Evolutionary conservation across 2,797 vertebrate species (phyloP).

Genomic region (Adelosebastes latens): DNA sequence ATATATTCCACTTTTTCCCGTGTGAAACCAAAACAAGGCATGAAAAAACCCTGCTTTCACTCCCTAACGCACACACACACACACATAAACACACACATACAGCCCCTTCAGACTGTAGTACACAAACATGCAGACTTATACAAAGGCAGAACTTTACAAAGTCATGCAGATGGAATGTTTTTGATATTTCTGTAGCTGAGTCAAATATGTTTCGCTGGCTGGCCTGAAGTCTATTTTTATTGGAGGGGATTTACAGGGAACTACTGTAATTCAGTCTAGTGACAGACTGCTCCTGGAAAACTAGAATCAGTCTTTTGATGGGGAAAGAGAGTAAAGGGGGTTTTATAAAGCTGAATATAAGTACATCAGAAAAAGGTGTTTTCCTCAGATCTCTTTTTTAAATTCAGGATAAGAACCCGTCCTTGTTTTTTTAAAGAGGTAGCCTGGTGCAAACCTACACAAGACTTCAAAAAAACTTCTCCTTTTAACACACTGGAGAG

Average conservation of each 20-base stretch:
- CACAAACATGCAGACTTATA: slow-evolving; percentile 74
- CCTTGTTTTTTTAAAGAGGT: slow-evolving; percentile 23
- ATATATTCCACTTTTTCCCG: slow-evolving; percentile 46
- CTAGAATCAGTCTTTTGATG: not conserved
- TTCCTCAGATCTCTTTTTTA: slow-evolving; percentile 15
- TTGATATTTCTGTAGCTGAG: slow-evolving; percentile 48
- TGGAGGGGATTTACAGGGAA: slow-evolving; percentile 31
- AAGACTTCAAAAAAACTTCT: slow-evolving; percentile 10
- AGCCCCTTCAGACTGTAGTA: slow-evolving; percentile 42
- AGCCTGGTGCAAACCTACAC: slow-evolving; percentile 15
- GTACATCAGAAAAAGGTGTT: slow-evolving; percentile 27
- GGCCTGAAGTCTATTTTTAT: slow-evolving; percentile 43
- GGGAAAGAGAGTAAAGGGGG: slow-evolving; percentile 20
- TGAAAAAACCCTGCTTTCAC: slow-evolving; percentile 26
- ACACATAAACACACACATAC: slow-evolving; percentile 28
- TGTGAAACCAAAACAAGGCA: slow-evolving; percentile 56
- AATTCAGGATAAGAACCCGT: slow-evolving; percentile 7
- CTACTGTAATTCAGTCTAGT: slow-evolving; percentile 20
- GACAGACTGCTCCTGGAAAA: slow-evolving; percentile 40
- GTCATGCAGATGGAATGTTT: slow-evolving; percentile 79
- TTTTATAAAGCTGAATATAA: slow-evolving; percentile 31
- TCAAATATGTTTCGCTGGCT: slow-evolving; percentile 32
- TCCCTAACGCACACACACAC: slow-evolving; percentile 20
- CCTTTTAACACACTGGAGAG: too few species aligned
- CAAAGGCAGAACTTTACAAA: slow-evolving; percentile 74